Evolutionary conservation across 2,113 vertebrate genomes (phyloP).

Genomic region (Engystomops pustulosus): DNA sequence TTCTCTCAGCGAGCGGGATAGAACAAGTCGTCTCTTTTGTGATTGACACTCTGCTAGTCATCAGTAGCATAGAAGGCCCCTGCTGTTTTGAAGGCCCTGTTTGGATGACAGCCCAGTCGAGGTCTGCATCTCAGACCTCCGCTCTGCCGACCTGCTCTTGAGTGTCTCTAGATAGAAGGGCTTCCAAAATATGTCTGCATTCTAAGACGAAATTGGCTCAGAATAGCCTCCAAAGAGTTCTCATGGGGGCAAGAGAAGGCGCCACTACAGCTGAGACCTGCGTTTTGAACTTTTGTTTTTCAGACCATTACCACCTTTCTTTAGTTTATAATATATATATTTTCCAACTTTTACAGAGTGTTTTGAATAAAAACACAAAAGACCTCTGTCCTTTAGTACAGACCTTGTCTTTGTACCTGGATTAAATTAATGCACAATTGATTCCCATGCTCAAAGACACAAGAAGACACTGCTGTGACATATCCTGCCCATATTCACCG

Average conservation of each 20-base stretch:
- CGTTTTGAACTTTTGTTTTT: slow-evolving; percentile 53
- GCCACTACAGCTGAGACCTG: slow-evolving; percentile 55
- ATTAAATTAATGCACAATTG: not conserved
- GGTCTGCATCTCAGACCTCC: slow-evolving; percentile 52
- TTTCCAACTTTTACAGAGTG: slow-evolving; percentile 34
- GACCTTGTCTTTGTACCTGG: slow-evolving; percentile 34
- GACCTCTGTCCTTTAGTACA: slow-evolving; percentile 39
- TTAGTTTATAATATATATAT: slow-evolving; percentile 37
- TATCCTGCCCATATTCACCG: not conserved
- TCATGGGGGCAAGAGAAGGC: slow-evolving; percentile 34
- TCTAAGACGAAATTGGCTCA: slow-evolving; percentile 48
- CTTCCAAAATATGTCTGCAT: slow-evolving; percentile 50
- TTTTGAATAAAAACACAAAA: slow-evolving; percentile 42
- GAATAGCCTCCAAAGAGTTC: slow-evolving; percentile 6
- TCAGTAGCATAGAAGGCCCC: slow-evolving; percentile 43
- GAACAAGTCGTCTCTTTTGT: slow-evolving; percentile 29
- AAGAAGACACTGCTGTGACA: slow-evolving; percentile 26
- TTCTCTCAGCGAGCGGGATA: slow-evolving; percentile 40
- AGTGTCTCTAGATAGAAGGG: slow-evolving; percentile 54
- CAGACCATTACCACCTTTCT: slow-evolving; percentile 52
- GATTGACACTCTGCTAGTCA: slow-evolving; percentile 53
- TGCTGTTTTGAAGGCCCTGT: slow-evolving; percentile 48
- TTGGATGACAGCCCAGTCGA: slow-evolving; percentile 57
- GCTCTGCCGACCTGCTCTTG: slow-evolving; percentile 27
- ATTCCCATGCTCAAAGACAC: not conserved